Percentiles rank a stretch among this genome's conserved stretches.
Evolutionary conservation across 2,888 invertebrate genomes (phyloP).

Genomic region (Dastarcus helophoroides): DNA sequence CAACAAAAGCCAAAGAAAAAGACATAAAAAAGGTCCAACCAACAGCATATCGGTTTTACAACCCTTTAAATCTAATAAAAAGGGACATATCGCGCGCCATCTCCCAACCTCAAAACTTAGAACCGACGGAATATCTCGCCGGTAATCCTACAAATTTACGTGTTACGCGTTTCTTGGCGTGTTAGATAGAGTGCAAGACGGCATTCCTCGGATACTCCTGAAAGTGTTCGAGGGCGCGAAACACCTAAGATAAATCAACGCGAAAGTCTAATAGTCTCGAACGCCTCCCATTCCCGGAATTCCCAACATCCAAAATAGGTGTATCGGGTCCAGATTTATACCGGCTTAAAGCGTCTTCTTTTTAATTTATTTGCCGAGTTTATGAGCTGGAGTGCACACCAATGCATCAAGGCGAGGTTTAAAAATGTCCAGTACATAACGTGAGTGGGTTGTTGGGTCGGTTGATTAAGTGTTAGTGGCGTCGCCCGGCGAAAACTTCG

Average conservation of each 20-base stretch:
- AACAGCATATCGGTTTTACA: constrained; percentile 14
- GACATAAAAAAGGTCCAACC: constrained; percentile 10
- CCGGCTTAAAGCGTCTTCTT: too few relatives aligned
- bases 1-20: constrained; percentile 10
- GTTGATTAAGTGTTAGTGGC: too few relatives aligned
- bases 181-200: neutral
- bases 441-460: too few relatives aligned
- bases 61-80: constrained; percentile 19
- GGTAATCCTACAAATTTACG: neutral
- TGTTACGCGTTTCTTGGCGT: neutral
- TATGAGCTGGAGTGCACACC: too few relatives aligned
- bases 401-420: too few relatives aligned
- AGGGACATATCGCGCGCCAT: constrained; percentile 11
- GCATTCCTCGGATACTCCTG: constrained; percentile 8
- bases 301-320: neutral
- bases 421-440: too few relatives aligned
- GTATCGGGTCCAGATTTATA: too few relatives aligned
- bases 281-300: neutral
- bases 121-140: neutral
- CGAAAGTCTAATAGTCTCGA: neutral
- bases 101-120: neutral
- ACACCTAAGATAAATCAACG: constrained; percentile 1
- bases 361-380: too few relatives aligned
- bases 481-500: too few relatives aligned
- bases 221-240: neutral